These are phyloP conservation scores for Gallinago stenura DNA, from an alignment of 2,797 vertebrate species.

Conservation along the genomic window DNA sequence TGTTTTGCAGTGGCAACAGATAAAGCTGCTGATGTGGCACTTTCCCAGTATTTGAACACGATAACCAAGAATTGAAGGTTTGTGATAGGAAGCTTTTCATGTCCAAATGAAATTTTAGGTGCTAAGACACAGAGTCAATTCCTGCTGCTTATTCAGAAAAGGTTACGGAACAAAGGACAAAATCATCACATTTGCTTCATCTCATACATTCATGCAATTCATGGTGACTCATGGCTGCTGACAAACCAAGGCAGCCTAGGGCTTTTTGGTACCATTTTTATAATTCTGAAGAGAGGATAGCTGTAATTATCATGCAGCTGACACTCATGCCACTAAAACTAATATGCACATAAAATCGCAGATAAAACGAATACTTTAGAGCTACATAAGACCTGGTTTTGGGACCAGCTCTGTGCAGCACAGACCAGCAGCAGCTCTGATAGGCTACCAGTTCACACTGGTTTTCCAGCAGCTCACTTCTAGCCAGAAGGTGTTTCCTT, in stretches of 20 bases:
- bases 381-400: neutral
- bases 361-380: neutral
- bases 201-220: neutral
- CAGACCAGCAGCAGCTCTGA: neutral
- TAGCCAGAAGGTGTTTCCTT: neutral
- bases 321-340: neutral
- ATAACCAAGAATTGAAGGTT: neutral
- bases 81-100: neutral
- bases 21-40: neutral
- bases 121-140: neutral
- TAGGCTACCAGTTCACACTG: neutral
- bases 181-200: neutral
- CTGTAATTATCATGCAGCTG: neutral
- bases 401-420: neutral
- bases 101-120: neutral
- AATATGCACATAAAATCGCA: neutral
- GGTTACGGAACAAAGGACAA: slow-evolving; percentile 2
- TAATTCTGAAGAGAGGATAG: slow-evolving; percentile 7
- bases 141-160: neutral
- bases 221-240: slow-evolving; percentile 20
- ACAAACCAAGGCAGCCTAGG: neutral
- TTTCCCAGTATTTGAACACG: neutral
- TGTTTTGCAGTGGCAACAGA: neutral
- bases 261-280: neutral
- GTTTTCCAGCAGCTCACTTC: neutral